A percentile compares a stretch with the other conserved stretches of the same genome.
Conservation (phyloP, 2,888 invertebrate species). For the Cacoxenus indagator region DNA sequence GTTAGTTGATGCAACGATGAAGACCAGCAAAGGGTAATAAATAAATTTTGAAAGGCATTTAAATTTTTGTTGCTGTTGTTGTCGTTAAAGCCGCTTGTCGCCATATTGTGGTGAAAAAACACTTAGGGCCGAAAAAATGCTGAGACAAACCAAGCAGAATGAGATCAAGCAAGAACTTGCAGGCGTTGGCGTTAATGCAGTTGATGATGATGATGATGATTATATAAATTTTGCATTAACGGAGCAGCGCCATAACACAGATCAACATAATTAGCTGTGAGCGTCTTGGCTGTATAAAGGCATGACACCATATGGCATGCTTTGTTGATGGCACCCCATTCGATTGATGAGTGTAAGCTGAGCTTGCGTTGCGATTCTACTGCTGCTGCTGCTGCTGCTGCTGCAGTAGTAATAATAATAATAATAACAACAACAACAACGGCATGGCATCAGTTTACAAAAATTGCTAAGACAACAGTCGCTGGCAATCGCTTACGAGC, state of each 20-base stretch:
- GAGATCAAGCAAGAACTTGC: too few relatives aligned
- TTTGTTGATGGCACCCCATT: not conserved
- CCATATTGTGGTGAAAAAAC: conserved; percentile 45
- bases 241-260: conserved; percentile 40
- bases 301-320: conserved; percentile 50
- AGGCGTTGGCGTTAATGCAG: conserved; percentile 18
- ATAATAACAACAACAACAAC: too few relatives aligned
- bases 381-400: not conserved
- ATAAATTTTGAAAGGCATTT: conserved; percentile 14
- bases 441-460: conserved; percentile 13
- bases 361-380: conserved; percentile 24
- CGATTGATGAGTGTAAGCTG: conserved; percentile 45
- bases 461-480: not conserved
- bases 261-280: conserved; percentile 55
- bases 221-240: conserved; percentile 32
- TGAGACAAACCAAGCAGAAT: not conserved
- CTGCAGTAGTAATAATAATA: not conserved
- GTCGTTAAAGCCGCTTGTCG: conserved; percentile 44
- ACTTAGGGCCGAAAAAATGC: not conserved
- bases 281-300: conserved; percentile 8
- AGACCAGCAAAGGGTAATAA: conserved; percentile 7
- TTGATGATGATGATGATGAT: conserved; percentile 17
- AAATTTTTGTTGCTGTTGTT: not conserved
- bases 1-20: not conserved
- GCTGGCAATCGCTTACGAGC: not conserved